phyloP scores from a whole-genome alignment of 2,113 vertebrate genomes.

The Engystomops pustulosus region DNA sequence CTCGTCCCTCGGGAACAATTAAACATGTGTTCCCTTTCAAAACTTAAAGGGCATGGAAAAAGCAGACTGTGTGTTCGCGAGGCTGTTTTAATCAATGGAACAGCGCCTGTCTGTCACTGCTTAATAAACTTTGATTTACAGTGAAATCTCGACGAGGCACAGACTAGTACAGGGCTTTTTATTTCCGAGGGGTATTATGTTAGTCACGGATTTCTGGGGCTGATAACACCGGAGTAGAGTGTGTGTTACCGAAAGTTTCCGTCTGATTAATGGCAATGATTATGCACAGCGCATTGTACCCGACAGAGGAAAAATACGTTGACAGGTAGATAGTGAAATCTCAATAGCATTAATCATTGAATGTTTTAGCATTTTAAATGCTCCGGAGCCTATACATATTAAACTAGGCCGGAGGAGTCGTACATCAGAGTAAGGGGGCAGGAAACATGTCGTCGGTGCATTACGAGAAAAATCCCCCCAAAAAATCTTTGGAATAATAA shows the following conservation, averaged over 20 bases:
- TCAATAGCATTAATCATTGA: conserved; percentile 48
- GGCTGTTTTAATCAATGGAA: conserved; percentile 68
- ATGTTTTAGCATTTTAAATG: conserved; percentile 52
- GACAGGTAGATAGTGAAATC: conserved; percentile 47
- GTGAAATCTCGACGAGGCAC: conserved; percentile 38
- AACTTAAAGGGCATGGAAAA: conserved; percentile 69
- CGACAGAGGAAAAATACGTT: conserved; percentile 40
- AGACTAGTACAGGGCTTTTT: conserved; percentile 16
- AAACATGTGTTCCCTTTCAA: conserved; percentile 70
- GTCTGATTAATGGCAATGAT: conserved; percentile 42
- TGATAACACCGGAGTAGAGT: conserved; percentile 27
- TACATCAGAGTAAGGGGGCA: conserved; percentile 34
- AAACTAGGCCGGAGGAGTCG: conserved; percentile 23
- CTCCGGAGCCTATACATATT: conserved; percentile 43
- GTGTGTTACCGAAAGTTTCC: conserved; percentile 41
- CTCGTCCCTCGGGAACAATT: conserved; percentile 72
- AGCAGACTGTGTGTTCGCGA: conserved; percentile 66
- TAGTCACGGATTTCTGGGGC: conserved; percentile 41
- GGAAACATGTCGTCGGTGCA: conserved; percentile 8
- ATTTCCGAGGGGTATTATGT: conserved; percentile 42
- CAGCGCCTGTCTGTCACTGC: conserved; percentile 62
- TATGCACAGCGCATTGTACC: conserved; percentile 37
- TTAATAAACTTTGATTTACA: conserved; percentile 65
- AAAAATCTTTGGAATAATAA: too few species aligned
- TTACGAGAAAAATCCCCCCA: background rate